These are phyloP conservation scores for Campaea margaritaria DNA, from an alignment of 2,888 invertebrate species.

Conservation along the genomic window DNA sequence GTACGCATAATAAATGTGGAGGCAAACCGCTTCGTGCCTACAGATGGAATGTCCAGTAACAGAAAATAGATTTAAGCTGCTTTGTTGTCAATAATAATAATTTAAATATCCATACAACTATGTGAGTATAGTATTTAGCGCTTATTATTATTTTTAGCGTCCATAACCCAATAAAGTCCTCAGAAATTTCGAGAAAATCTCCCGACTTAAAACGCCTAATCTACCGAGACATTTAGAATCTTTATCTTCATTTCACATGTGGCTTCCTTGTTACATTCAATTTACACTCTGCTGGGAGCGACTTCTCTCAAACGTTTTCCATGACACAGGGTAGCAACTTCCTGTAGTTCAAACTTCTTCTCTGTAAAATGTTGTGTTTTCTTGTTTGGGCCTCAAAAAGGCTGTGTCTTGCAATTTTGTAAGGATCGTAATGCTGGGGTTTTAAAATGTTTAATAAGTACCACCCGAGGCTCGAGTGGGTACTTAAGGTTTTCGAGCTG, in stretches of 20 bases:
- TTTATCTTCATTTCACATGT: slow-evolving; percentile 51
- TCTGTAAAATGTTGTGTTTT: slow-evolving; percentile 10
- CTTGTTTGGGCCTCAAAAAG: slow-evolving; percentile 18
- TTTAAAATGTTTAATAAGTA: slow-evolving; percentile 60
- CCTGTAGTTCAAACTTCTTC: background rate
- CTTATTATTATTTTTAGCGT: too few relatives aligned
- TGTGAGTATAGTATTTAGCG: too few relatives aligned
- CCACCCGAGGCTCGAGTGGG: slow-evolving; percentile 37
- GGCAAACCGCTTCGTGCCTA: too few relatives aligned
- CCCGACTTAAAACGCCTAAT: slow-evolving; percentile 13
- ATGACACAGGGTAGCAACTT: slow-evolving; percentile 40
- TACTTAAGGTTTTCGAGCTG: slow-evolving; percentile 39
- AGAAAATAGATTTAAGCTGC: too few relatives aligned
- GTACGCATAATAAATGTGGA: too few relatives aligned
- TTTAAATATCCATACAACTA: too few relatives aligned
- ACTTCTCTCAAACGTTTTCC: slow-evolving; percentile 26
- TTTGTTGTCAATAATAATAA: too few relatives aligned
- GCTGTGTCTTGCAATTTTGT: slow-evolving; percentile 51
- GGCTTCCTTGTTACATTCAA: slow-evolving; percentile 52
- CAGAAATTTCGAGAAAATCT: slow-evolving; percentile 2
- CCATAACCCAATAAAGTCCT: background rate
- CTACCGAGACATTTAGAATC: slow-evolving; percentile 46
- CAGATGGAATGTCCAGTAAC: too few relatives aligned
- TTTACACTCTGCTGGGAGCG: slow-evolving; percentile 46
- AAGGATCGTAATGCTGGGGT: slow-evolving; percentile 38